Percentiles rank a stretch among this genome's conserved stretches.
Evolutionary conservation across 2,888 invertebrate species (phyloP).

Genomic region (Unio delphinus): DNA sequence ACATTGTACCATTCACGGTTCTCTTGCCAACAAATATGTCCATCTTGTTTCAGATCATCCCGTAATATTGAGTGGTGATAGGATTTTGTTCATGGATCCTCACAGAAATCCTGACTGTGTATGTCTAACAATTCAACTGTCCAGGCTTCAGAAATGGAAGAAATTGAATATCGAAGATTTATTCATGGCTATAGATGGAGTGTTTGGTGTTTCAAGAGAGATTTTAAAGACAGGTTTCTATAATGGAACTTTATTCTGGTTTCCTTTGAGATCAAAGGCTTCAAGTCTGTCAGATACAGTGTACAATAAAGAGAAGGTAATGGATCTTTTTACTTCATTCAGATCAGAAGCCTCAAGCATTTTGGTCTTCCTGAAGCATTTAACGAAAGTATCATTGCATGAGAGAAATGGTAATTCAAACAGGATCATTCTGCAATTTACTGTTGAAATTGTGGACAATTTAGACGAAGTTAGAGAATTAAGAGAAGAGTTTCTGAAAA

Average conservation of each 20-base stretch:
- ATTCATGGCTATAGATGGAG: conserved; percentile 38
- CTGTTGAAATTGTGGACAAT: too few relatives aligned
- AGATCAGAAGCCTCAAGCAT: conserved; percentile 51
- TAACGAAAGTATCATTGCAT: conserved; percentile 13
- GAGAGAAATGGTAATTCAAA: too few relatives aligned
- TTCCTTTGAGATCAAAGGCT: conserved; percentile 53
- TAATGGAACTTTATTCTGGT: conserved; percentile 63
- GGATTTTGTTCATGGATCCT: conserved; percentile 61
- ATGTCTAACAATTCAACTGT: conserved; percentile 27
- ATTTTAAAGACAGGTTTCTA: conserved; percentile 38
- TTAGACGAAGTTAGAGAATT: too few relatives aligned
- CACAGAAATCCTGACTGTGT: conserved; percentile 29
- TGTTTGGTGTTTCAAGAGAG: conserved; percentile 42
- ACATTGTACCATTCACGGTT: too few relatives aligned
- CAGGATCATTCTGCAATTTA: too few relatives aligned
- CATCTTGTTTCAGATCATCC: conserved; percentile 51
- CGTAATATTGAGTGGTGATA: conserved; percentile 57
- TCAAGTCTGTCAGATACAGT: conserved; percentile 52
- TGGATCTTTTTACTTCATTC: conserved; percentile 52
- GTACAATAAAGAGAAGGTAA: conserved; percentile 47
- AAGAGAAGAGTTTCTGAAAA: too few relatives aligned
- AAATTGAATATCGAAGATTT: conserved; percentile 23
- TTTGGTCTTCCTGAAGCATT: conserved; percentile 58
- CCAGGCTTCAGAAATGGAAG: conserved; percentile 17
- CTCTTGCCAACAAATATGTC: too few relatives aligned